Base-by-base conservation (phyloP, 92 coral and sea anemone genomes). In the Chrysogorgia sp. region DNA sequence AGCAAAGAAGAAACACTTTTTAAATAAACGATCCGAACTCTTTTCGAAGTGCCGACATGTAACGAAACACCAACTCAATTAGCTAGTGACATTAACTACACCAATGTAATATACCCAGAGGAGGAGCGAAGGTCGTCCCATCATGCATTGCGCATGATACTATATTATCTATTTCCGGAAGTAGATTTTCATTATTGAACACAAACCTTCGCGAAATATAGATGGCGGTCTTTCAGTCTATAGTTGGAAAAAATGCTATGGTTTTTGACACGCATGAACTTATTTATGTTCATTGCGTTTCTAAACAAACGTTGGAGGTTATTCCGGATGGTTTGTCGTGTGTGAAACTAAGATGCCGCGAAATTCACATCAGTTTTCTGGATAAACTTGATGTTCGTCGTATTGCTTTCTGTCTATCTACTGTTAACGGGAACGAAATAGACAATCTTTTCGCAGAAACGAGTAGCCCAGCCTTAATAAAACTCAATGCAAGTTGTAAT, bases 341-440 rank as follows among this genome's bases (percentile, higher is more conserved):
- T 65, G 28, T 86, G n/a, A 62, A 79, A 19, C n/a, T 87, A 0
- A 67, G 71, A 60, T 82, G 90, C 58, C 77, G 82, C 22, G 84
- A 86, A 60, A 64, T 62, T 2, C 87, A 87, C 63, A 24, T 69
- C 25, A 86, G 90, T 53, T 82, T 68, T 47, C 14, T 82, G 12
- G 71, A 60, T 32, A 70, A 63, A 17, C 32, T 79, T 21, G 70
- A 14, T 0, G 76, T 68, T 57, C 67, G 86, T 29, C 76, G 87
- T 21, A 37, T 77, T 5, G 76, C 77, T 0, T 81, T 82, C 9
- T 21, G 52, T 55, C 30, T 77, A 13, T 87, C 86, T 22, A 24
- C 40, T 2, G 30, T 41, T 12, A 79, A 83, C 40, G 88, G 75
- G 47, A 1, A 10, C 31, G 40, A 25, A 13, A 23, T 83, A 35